Conservation (phyloP, 1,140 invertebrate genomes). For the Sitobion miscanthi region DNA sequence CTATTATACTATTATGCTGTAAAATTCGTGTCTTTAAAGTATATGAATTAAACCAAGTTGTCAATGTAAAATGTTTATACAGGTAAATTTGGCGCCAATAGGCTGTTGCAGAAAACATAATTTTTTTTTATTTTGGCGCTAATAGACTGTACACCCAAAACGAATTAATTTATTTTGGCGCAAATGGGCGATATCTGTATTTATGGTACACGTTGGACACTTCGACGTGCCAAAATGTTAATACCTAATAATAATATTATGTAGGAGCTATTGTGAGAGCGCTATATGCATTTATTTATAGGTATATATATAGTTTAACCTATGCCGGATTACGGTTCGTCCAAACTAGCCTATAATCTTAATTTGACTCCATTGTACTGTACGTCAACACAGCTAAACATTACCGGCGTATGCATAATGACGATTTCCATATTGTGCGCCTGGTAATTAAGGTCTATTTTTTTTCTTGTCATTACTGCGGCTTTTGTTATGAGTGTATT, state of each 20-base stretch:
- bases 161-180: no score
- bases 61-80: no score
- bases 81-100: no score
- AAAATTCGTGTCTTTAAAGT: no score
- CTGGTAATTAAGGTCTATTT: slow-evolving; percentile 45
- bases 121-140: no score
- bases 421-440: slow-evolving; percentile 48
- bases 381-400: slow-evolving; percentile 35
- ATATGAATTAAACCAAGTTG: no score
- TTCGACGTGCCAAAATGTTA: not conserved
- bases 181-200: no score
- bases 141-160: no score
- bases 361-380: slow-evolving; percentile 49
- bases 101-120: no score
- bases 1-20: no score
- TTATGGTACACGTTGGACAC: not conserved
- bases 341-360: slow-evolving; percentile 48
- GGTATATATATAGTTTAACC: not conserved
- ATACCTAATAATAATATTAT: not conserved
- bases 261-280: slow-evolving; percentile 1
- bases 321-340: not conserved
- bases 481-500: slow-evolving; percentile 29
- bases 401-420: not conserved
- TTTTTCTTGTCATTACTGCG: slow-evolving; percentile 15
- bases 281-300: not conserved